Evolutionary conservation across 30 jellyfish, hydroid and myxozoan species (phyloP).

Genomic region (Nemopilema nomurai): DNA sequence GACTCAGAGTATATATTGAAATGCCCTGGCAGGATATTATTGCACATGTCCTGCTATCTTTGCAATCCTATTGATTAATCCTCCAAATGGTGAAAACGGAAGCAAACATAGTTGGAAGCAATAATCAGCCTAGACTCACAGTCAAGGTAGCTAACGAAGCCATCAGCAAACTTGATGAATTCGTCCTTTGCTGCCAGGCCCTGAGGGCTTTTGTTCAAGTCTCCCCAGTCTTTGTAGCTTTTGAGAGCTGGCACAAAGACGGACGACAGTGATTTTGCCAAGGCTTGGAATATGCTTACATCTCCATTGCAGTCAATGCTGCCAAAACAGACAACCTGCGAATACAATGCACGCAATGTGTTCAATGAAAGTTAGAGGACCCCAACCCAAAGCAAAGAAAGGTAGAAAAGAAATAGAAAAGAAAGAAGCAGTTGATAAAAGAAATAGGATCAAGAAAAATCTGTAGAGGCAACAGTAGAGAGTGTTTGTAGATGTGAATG

Average conservation of each 20-base stretch:
- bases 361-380: too few relatives aligned
- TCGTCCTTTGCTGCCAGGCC: slow-evolving; percentile 70
- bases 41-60: too few relatives aligned
- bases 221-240: slow-evolving; percentile 86
- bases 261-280: slow-evolving; percentile 53
- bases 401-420: neutral
- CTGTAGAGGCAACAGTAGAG: too few relatives aligned
- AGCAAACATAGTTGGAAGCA: too few relatives aligned
- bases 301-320: slow-evolving; percentile 73
- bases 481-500: too few relatives aligned
- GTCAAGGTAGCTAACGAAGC: slow-evolving; percentile 70
- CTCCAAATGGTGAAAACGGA: too few relatives aligned
- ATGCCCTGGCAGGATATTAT: too few relatives aligned
- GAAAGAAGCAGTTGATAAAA: neutral
- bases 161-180: slow-evolving; percentile 72
- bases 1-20: too few relatives aligned
- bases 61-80: too few relatives aligned
- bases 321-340: slow-evolving; percentile 86
- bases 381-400: neutral
- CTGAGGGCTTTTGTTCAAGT: slow-evolving; percentile 71
- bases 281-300: slow-evolving; percentile 73
- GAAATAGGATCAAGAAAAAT: too few relatives aligned
- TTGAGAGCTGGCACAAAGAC: slow-evolving; percentile 79
- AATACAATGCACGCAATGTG: neutral
- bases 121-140: too few relatives aligned